Percentiles rank a stretch among this genome's conserved stretches.
Evolutionary conservation across 2,797 vertebrate species (phyloP).

Genomic region (Adelosebastes latens): DNA sequence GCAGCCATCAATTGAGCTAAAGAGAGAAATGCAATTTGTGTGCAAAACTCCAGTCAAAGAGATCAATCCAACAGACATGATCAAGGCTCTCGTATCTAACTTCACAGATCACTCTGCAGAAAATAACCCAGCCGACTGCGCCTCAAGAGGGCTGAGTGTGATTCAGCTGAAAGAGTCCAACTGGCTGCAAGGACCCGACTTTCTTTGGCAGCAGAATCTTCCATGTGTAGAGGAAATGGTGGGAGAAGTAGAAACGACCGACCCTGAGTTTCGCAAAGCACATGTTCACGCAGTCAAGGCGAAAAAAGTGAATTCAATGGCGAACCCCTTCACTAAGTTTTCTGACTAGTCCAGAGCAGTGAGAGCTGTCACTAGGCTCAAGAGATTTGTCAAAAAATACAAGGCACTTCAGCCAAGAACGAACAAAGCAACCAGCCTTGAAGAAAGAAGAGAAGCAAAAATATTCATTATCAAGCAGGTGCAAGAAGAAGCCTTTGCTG

Average conservation of each 20-base stretch:
- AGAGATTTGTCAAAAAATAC: neutral
- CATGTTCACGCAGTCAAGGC: neutral
- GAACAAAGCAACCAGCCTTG: neutral
- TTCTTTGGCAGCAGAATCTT: neutral
- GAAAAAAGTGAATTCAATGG: neutral
- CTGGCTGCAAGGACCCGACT: neutral
- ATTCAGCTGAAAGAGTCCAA: neutral
- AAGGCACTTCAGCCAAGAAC: neutral
- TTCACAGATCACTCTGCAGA: neutral
- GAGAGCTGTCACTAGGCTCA: neutral
- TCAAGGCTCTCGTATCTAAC: constrained; percentile 30
- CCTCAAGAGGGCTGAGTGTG: neutral
- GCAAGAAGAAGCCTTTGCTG: neutral
- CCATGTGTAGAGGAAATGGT: neutral
- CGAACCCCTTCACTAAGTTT: neutral
- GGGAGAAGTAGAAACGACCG: neutral
- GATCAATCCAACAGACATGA: constrained; percentile 16
- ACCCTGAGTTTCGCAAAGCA: neutral
- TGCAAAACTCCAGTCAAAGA: constrained; percentile 35
- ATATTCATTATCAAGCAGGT: neutral
- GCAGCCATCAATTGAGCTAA: neutral
- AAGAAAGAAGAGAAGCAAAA: neutral
- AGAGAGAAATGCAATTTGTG: constrained; percentile 17
- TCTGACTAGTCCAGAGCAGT: constrained; percentile 2
- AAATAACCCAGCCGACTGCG: neutral